phyloP scores from a whole-genome alignment of 2,888 invertebrate genomes.

The Dorcus hopei region DNA sequence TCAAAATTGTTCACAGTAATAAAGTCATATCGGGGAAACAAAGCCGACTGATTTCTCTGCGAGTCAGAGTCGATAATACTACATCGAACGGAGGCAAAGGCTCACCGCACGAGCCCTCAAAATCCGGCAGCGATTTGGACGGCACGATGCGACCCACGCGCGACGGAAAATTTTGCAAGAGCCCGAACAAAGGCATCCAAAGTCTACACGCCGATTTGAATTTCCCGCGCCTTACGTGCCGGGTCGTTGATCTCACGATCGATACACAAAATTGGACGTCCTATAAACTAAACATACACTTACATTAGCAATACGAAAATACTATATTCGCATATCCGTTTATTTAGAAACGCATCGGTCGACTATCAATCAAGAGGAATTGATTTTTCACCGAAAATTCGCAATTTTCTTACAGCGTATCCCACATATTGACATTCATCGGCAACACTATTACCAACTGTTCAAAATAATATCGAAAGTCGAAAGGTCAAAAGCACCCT shows the following conservation, averaged over 20 bases:
- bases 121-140: background rate
- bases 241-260: conserved; percentile 26
- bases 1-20: too few relatives aligned
- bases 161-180: conserved; percentile 4
- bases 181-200: background rate
- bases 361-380: too few relatives aligned
- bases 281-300: conserved; percentile 27
- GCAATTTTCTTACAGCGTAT: too few relatives aligned
- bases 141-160: background rate
- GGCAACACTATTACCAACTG: too few relatives aligned
- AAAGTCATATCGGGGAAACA: too few relatives aligned
- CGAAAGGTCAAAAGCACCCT: too few relatives aligned
- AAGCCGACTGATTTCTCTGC: background rate
- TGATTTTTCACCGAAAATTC: too few relatives aligned
- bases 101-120: background rate
- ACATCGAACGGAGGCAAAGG: background rate
- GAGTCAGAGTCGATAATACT: background rate
- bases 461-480: too few relatives aligned
- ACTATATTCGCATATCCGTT: conserved; percentile 21
- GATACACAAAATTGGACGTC: conserved; percentile 20
- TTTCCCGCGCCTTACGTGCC: conserved; percentile 11
- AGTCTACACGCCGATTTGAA: conserved; percentile 6
- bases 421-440: too few relatives aligned
- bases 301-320: conserved; percentile 24
- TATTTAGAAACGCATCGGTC: conserved; percentile 1